Evolutionary conservation across 2,888 invertebrate genomes (phyloP), one percentile per base, ranked within the genome.

Genomic region (Melanophora roralis): DNA sequence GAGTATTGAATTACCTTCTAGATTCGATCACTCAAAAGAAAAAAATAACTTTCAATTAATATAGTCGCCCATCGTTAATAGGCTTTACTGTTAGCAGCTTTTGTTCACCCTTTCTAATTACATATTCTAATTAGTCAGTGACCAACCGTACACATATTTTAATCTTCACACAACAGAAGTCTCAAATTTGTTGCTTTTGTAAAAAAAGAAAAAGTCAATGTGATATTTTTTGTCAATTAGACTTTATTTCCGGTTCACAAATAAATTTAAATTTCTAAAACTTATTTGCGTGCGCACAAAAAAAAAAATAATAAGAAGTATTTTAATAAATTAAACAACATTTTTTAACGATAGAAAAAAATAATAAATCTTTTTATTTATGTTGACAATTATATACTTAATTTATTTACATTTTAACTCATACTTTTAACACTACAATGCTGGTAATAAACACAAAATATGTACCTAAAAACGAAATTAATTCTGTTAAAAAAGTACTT

Each of bases 1-100:
- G 67, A 67, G 71, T 77, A 77, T 77, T 77, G 59, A 59, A 71
- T 77, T 77, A 77, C 76, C 64, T 43, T 40, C 57, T 69, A 47
- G 57, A 49, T 49, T 51, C 16, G 36, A 51, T 7, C 19, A 34
- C 21, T 32, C 45, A 14, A 57, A 47, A 49, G n/a, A n/a, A n/a
- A n/a, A n/a, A n/a, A n/a, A n/a, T n/a, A n/a, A n/a, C n/a, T n/a
- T n/a, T n/a, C n/a, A n/a, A n/a, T n/a, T n/a, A n/a, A n/a, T n/a
- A n/a, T n/a, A n/a, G n/a, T n/a, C n/a, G n/a, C n/a, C n/a, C 27
- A 27, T 27, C 3, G 27, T 27, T 27, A n/a, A 65, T 32, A 57
- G 55, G 49, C 49, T 57, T 59, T 40, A 65, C 36, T 65, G 57
- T 65, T 3, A 38, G 21, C 36, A 32, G 12, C n/a, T 43, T 51